Evolutionary conservation across 2,797 vertebrate genomes (phyloP).

Genomic region (Thunnus albacares): DNA sequence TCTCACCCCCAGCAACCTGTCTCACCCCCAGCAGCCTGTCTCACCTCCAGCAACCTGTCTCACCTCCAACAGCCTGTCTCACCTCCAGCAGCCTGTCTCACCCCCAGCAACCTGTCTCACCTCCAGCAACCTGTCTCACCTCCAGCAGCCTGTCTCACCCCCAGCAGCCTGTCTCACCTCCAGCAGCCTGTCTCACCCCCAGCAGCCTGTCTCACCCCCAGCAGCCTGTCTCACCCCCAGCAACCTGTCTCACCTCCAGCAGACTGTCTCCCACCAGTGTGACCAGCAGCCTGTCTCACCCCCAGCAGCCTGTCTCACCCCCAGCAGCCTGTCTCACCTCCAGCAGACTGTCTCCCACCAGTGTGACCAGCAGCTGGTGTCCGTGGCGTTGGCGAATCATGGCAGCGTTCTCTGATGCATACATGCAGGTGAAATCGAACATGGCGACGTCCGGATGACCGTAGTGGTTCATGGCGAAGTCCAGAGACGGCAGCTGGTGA

Average conservation of each 20-base stretch:
- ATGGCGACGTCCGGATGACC: constrained; percentile 97
- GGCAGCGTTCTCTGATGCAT: constrained; percentile 94
- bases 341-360: constrained; percentile 96
- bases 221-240: constrained; percentile 88
- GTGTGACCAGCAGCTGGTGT: constrained; percentile 90
- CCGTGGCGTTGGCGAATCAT: constrained; percentile 91
- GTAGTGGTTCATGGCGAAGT: constrained; percentile 97
- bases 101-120: constrained; percentile 72
- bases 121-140: constrained; percentile 74
- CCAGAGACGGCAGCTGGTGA: constrained; percentile 91
- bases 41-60: constrained; percentile 64
- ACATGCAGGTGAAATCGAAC: constrained; percentile 99
- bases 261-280: constrained; percentile 99
- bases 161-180: constrained; percentile 94
- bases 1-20: background rate
- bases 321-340: constrained; percentile 86
- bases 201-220: background rate
- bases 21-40: constrained; percentile 96
- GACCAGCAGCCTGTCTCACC: constrained; percentile 95
- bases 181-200: constrained; percentile 90
- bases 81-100: too few relatives aligned
- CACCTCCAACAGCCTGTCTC: constrained; percentile 97
- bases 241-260: constrained; percentile 95
- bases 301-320: constrained; percentile 80
- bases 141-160: constrained; percentile 83